Percentiles rank a stretch among this genome's conserved stretches.
Evolutionary conservation across 2,113 vertebrate species (phyloP).

Genomic region (Aldabrachelys gigantea): DNA sequence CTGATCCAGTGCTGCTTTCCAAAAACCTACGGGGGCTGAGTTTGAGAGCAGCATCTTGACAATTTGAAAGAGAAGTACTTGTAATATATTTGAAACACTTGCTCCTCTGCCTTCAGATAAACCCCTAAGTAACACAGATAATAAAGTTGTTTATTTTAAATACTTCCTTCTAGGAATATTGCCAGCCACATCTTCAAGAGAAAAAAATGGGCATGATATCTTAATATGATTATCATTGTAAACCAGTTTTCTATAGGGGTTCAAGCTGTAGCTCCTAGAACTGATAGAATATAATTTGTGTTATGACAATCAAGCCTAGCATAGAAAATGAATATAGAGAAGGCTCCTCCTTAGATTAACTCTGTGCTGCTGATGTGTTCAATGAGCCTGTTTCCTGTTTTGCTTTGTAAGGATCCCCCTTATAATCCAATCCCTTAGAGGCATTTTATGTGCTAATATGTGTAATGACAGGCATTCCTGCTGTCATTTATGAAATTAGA

Average conservation of each 20-base stretch:
- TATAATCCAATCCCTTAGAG: constrained; percentile 45
- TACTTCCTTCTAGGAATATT: constrained; percentile 10
- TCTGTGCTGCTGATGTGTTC: constrained; percentile 43
- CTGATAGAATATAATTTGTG: constrained; percentile 41
- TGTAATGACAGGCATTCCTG: constrained; percentile 57
- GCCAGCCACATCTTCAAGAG: constrained; percentile 22
- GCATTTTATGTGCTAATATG: constrained; percentile 61
- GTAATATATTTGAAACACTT: background rate
- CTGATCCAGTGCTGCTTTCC: too few relatives aligned
- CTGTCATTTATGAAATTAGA: constrained; percentile 67
- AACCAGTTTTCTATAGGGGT: constrained; percentile 48
- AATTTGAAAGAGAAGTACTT: background rate
- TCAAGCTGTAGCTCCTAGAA: constrained; percentile 44
- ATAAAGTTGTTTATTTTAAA: constrained; percentile 4
- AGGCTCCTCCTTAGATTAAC: constrained; percentile 55
- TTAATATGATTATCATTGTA: constrained; percentile 58
- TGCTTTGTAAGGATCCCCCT: constrained; percentile 30
- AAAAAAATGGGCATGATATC: constrained; percentile 9
- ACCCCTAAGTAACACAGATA: background rate
- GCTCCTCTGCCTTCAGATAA: background rate
- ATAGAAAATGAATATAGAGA: constrained; percentile 44
- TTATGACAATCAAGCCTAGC: constrained; percentile 49
- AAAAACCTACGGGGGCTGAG: too few relatives aligned
- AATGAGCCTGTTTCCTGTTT: constrained; percentile 58
- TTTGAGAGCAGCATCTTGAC: too few relatives aligned